Base-by-base conservation (phyloP, 2,888 invertebrate genomes). In the Drosophila testacea region DNA sequence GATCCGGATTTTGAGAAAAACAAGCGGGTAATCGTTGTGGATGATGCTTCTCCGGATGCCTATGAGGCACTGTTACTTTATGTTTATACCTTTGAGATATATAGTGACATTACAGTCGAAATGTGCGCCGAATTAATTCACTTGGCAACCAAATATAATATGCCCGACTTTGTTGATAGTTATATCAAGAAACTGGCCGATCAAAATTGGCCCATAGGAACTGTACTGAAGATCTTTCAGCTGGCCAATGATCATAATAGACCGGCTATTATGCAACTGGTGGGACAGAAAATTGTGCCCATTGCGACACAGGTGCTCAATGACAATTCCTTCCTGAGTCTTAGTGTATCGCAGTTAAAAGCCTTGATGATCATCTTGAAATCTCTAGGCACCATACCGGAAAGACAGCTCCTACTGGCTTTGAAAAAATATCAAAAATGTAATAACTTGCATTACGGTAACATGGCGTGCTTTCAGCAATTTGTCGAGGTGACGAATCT, bases 81-180 rank as follows among this genome's bases (percentile, higher is more conserved):
- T 7, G 69, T 84, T 11, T 88, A 88, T 54, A 79, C 75, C 13
- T 84, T 83, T 41, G 84, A 88, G 60, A 67, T 88, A 1, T 69
- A 79, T 32, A 69, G 71, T 27, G 48, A 70, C 6, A 70, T 67
- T 11, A 56, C 48, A 4, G 48, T 85, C 2, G 78, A 79, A 0
- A 65, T 83, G 59, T 79, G 66, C 28, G 30, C 39, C 0, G 81
- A 88, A 39, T 36, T 86, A 1, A 51, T 84, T 7, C 64, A 75
- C 6, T 51, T 88, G 51, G 79, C 81, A 4, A 56, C 46, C 22
- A 77, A 78, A 38, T 84, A 84, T 22, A 66, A 81, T 51, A 73
- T 80, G 63, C 39, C 66, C 9, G 88, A 88, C 54, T 83, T 88
- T 13, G 42, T 72, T 2, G 75, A 82, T 6, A 56, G 50, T 27